phyloP scores from a whole-genome alignment of 2,797 vertebrate species.

The Mico argentatus region DNA sequence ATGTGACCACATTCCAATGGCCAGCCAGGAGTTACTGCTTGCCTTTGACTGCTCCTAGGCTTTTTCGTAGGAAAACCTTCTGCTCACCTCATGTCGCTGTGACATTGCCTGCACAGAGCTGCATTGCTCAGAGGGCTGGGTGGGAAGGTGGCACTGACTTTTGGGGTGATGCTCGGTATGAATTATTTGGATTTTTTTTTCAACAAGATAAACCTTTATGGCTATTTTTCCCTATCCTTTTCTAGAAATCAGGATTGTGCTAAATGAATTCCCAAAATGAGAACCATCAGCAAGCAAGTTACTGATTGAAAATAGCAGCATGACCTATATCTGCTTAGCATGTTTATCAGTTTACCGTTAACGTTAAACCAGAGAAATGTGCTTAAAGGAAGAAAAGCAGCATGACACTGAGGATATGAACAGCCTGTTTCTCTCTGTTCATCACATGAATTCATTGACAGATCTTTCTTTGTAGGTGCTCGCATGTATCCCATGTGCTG shows the following conservation, averaged over 20 bases:
- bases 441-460: background rate
- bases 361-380: background rate
- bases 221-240: conserved; percentile 57
- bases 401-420: background rate
- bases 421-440: conserved; percentile 1
- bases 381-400: background rate
- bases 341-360: background rate
- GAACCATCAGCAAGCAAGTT: conserved; percentile 27
- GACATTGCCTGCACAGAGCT: conserved; percentile 11
- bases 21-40: conserved; percentile 33
- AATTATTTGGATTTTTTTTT: conserved; percentile 35
- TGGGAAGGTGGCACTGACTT: conserved; percentile 12
- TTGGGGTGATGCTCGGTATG: background rate
- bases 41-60: background rate
- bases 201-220: background rate
- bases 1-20: conserved; percentile 49
- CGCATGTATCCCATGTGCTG: background rate
- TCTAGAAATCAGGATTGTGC: conserved; percentile 47
- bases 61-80: conserved; percentile 30
- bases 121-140: background rate
- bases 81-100: background rate
- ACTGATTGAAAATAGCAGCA: conserved; percentile 12
- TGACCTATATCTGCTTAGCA: conserved; percentile 59
- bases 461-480: conserved; percentile 17
- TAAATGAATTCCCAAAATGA: conserved; percentile 57